Base-by-base conservation (phyloP, 2,888 invertebrate genomes). In the Scotopteryx bipunctaria region DNA sequence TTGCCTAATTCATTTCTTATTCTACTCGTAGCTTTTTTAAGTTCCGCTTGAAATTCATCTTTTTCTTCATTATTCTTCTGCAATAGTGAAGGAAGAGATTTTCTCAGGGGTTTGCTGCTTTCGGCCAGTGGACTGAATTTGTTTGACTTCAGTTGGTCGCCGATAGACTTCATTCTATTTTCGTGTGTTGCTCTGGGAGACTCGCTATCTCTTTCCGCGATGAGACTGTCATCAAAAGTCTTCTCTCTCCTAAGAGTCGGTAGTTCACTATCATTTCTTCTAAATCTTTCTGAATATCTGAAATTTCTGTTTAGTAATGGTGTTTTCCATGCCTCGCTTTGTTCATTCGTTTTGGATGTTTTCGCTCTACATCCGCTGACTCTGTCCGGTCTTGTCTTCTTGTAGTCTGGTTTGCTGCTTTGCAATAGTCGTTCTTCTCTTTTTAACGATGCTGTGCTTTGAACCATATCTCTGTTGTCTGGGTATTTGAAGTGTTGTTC, bases 61-160 rank as follows among this genome's bases (percentile, higher is more conserved):
- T 89, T 89, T 86, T 87, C 90, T 83, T 87, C 89, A 82, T 77
- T 90, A 86, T 82, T 81, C 71, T 85, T 87, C 17, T 62, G 57
- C 73, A 89, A 83, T 88, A 89, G 83, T 77, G 89, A 89, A 84
- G 89, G 89, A 84, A 88, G 89, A 86, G 89, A 89, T 86, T 90
- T 89, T 82, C 86, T 86, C 69, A 89, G 77, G 64, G 87, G 88
- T 68, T 84, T 82, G 57, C 72, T 80, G 62, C 73, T 79, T 35
- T 79, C 77, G 53, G 81, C 76, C 57, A 84, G 59, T 29, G 81
- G 81, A 62, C 75, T 83, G 14, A 80, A 61, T 55, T 78, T 82
- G 55, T 72, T 78, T 41, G 64, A 70, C 64, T 76, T 85, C 42
- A 84, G 63, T 66, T 85, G 84, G 38, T 82, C 81, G 48, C 79